Evolutionary conservation across 2,797 vertebrate species (phyloP).

Genomic region (Tachyglossus aculeatus): DNA sequence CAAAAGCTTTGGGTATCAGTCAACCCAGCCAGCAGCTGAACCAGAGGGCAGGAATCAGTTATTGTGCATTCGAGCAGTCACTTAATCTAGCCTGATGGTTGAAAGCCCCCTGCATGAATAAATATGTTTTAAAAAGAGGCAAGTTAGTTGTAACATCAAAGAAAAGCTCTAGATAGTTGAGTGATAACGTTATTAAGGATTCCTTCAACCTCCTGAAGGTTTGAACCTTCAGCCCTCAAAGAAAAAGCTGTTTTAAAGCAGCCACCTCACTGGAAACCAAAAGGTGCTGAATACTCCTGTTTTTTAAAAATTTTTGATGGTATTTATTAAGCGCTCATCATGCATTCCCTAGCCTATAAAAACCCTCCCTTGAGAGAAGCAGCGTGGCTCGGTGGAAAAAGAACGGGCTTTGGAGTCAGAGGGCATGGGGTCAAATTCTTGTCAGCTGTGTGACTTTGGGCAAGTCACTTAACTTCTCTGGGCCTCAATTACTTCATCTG

Average conservation of each 20-base stretch:
- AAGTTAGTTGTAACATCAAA: slow-evolving; percentile 63
- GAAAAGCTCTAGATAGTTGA: slow-evolving; percentile 65
- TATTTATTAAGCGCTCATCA: too few relatives aligned
- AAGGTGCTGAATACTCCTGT: accelerated
- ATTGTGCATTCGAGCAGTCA: slow-evolving; percentile 77
- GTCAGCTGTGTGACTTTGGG: too few relatives aligned
- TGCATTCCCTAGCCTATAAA: too few relatives aligned
- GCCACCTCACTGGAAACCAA: neutral
- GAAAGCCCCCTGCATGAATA: slow-evolving; percentile 71
- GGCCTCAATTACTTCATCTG: too few relatives aligned
- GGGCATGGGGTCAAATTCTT: too few relatives aligned
- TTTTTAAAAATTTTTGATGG: too few relatives aligned
- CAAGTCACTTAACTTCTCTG: too few relatives aligned
- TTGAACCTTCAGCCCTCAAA: slow-evolving; percentile 39
- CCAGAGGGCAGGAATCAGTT: slow-evolving; percentile 77
- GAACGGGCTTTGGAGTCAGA: too few relatives aligned
- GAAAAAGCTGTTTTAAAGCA: slow-evolving; percentile 36
- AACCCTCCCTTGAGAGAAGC: too few relatives aligned
- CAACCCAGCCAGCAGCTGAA: slow-evolving; percentile 79
- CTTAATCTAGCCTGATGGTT: slow-evolving; percentile 80
- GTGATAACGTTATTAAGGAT: slow-evolving; percentile 70
- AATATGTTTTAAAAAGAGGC: slow-evolving; percentile 72
- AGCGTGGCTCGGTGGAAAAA: too few relatives aligned
- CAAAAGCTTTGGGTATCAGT: slow-evolving; percentile 80
- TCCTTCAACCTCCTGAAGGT: slow-evolving; percentile 51